Conservation (phyloP, 2,797 vertebrate genomes). For the Antennarius maculatus region DNA sequence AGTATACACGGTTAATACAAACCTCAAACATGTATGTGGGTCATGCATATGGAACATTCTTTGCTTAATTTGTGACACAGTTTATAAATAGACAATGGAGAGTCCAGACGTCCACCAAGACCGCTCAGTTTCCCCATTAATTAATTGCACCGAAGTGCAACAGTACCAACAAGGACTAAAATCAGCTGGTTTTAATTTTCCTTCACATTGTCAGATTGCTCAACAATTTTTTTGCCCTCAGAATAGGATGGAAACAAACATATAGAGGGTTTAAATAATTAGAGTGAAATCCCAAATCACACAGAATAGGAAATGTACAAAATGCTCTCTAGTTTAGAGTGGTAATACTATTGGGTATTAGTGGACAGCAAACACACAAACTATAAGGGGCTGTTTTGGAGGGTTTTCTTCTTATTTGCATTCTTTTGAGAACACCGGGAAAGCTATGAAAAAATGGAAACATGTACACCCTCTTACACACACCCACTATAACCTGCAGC, state of each 20-base stretch:
- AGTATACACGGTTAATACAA: background rate
- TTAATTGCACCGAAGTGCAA: too few species aligned
- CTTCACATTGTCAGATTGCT: background rate
- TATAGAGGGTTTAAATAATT: too few species aligned
- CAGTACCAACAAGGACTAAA: background rate
- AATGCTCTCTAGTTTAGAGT: too few species aligned
- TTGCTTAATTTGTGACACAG: too few species aligned
- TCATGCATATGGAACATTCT: too few species aligned
- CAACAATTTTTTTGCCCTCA: background rate
- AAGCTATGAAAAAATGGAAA: conserved; percentile 28
- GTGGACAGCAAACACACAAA: too few species aligned
- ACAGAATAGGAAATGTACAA: too few species aligned
- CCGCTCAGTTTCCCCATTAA: too few species aligned
- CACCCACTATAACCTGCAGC: conserved; percentile 55
- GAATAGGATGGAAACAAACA: background rate
- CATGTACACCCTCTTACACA: conserved; percentile 16
- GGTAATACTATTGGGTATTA: too few species aligned
- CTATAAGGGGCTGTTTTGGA: background rate
- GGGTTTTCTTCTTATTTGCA: conserved; percentile 28
- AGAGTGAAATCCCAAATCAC: too few species aligned
- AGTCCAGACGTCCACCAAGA: too few species aligned
- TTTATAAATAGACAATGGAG: too few species aligned
- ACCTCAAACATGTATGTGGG: background rate
- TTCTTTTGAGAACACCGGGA: conserved; percentile 30
- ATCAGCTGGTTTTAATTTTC: background rate